Percentiles rank a stretch among this genome's conserved stretches.
phyloP scores from a whole-genome alignment of 2,888 invertebrate genomes.

The Synanthedon tipuliformis region DNA sequence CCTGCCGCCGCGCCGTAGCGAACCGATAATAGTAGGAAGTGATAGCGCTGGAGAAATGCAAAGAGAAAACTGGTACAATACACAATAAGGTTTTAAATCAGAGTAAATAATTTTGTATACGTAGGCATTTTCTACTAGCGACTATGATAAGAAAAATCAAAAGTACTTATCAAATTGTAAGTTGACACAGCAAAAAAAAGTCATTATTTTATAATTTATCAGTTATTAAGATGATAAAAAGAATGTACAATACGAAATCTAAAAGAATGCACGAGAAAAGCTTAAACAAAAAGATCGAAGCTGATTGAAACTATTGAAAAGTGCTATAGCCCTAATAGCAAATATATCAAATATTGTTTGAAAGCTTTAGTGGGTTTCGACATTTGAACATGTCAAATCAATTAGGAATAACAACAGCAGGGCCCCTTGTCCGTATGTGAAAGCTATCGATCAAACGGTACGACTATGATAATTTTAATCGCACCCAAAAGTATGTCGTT shows the following conservation, averaged over 20 bases:
- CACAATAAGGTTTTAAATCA: constrained; percentile 16
- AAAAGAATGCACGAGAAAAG: too few relatives aligned
- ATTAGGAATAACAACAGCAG: constrained; percentile 36
- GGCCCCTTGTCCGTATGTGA: neutral
- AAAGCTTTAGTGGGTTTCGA: neutral
- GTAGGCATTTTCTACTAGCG: neutral
- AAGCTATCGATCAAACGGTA: neutral
- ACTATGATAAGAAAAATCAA: too few relatives aligned
- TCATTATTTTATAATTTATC: too few relatives aligned
- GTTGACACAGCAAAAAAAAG: too few relatives aligned
- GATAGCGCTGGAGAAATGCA: constrained; percentile 35
- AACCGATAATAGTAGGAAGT: constrained; percentile 58
- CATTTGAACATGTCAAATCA: constrained; percentile 45
- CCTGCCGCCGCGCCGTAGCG: constrained; percentile 40
- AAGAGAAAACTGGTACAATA: constrained; percentile 37
- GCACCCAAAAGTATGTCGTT: neutral
- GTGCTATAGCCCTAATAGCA: too few relatives aligned
- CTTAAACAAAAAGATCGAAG: too few relatives aligned
- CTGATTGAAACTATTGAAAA: too few relatives aligned
- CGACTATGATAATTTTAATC: neutral
- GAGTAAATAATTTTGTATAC: neutral
- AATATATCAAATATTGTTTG: too few relatives aligned
- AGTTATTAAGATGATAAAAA: too few relatives aligned
- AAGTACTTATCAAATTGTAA: too few relatives aligned
- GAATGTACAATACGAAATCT: too few relatives aligned